Base-by-base conservation (phyloP, 2,113 vertebrate genomes). In the Mirounga angustirostris region DNA sequence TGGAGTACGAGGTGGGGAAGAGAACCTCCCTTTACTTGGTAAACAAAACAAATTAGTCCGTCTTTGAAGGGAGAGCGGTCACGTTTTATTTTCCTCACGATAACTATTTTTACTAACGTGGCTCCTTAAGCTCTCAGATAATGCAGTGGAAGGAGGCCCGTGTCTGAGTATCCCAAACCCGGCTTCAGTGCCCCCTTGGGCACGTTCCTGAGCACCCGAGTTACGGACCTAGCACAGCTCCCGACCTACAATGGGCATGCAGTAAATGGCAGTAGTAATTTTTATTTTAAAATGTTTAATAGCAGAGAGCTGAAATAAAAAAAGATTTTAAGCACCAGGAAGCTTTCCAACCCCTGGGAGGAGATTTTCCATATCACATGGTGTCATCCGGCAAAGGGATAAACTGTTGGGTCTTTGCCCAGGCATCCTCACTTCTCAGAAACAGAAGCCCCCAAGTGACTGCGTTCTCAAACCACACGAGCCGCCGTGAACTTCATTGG, bases 221-320 rank as follows among this genome's bases (percentile, higher is more conserved):
- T 40, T 26, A 43, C 0, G 19, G 56, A 4, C 50, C 22, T 26
- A 52, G 33, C 13, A 9, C 15, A 13, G 91, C 73, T 76, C 80
- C 24, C 78, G 46, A 36, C 50, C 19, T 26, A 19, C 9, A 65
- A 71, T 13, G 56, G 61, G 59, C 46, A 21, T 59, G n/a, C 82
- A 11, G 43, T 56, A 78, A 86, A 81, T 5, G 15, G 67, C 46
- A 52, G 85, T 14, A 30, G 43, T 78, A 6, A 83, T 86, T 94
- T 95, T 88, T 71, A 92, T 84, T 92, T 52, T 58, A 96, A 81
- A 13, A 52, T 18, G 67, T 59, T 74, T 56, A 65, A 74, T 11
- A 96, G 36, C 61, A 82, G 78, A 74, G 91, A 59, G 26, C 15
- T 36, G 79, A 83, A 98, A 78, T 76, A 26, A 46, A 78, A 82